phyloP scores from a whole-genome alignment of 2,797 vertebrate species.

The Anableps anableps region DNA sequence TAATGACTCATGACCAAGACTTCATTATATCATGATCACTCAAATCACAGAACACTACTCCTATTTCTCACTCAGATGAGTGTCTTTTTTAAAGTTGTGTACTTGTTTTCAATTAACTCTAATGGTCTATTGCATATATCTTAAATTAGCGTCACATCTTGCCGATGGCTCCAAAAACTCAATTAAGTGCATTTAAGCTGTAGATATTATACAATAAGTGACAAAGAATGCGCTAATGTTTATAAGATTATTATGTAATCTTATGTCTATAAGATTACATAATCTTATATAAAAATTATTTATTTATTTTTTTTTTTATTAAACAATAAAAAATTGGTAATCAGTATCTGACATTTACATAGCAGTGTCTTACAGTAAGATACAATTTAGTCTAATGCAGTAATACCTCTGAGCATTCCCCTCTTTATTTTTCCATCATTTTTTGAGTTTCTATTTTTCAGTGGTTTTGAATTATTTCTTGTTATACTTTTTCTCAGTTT shows the following conservation, averaged over 20 bases:
- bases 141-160: background rate
- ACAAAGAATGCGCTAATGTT: too few species aligned
- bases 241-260: too few species aligned
- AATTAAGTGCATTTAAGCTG: background rate
- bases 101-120: background rate
- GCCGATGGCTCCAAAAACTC: background rate
- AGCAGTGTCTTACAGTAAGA: background rate
- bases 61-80: background rate
- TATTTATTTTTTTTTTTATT: too few species aligned
- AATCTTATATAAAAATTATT: too few species aligned
- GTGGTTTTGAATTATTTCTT: slow-evolving; percentile 11
- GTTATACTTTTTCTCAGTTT: slow-evolving; percentile 12
- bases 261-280: too few species aligned
- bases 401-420: background rate
- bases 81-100: background rate
- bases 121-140: background rate
- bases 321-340: too few species aligned
- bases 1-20: background rate
- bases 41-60: background rate
- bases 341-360: background rate
- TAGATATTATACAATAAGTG: background rate
- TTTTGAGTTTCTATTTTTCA: background rate
- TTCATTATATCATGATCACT: background rate
- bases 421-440: background rate
- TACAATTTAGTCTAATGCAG: background rate